Evolutionary conservation across 1,140 invertebrate genomes (phyloP).

Genomic region (Cherax quadricarinatus): DNA sequence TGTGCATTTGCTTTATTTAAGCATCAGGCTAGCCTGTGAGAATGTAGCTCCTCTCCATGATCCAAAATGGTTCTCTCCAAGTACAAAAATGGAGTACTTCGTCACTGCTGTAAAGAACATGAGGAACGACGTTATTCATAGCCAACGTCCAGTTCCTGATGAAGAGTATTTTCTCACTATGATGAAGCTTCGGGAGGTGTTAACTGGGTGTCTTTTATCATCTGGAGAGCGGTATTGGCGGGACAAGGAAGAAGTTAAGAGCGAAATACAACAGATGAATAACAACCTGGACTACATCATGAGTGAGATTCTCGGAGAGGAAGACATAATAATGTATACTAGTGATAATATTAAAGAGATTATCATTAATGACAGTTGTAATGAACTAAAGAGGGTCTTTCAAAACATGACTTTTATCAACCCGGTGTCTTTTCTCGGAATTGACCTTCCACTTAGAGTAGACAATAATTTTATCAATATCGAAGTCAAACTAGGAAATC

Average conservation of each 20-base stretch:
- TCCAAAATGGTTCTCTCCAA: too few species aligned
- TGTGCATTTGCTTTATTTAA: too few species aligned
- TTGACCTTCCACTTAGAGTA: background rate
- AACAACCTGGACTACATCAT: background rate
- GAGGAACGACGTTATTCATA: too few species aligned
- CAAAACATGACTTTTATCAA: background rate
- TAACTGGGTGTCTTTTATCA: too few species aligned
- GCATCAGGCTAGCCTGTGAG: too few species aligned
- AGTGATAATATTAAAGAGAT: background rate
- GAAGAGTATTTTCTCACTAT: too few species aligned
- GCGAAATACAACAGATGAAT: background rate
- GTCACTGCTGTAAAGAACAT: too few species aligned
- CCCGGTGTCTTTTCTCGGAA: background rate
- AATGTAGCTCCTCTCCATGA: too few species aligned
- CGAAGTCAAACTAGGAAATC: background rate
- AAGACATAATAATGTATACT: background rate
- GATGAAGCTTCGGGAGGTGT: too few species aligned
- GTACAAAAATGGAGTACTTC: too few species aligned
- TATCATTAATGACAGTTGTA: background rate
- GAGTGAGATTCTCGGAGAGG: background rate
- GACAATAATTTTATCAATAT: background rate
- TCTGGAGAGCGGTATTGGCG: background rate
- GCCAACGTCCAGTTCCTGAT: too few species aligned
- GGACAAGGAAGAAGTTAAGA: background rate
- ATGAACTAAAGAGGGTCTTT: background rate